A percentile compares a stretch with the other conserved stretches of the same genome.
phyloP scores from a whole-genome alignment of 2,113 vertebrate genomes.

The Xiphorhynchus elegans region DNA sequence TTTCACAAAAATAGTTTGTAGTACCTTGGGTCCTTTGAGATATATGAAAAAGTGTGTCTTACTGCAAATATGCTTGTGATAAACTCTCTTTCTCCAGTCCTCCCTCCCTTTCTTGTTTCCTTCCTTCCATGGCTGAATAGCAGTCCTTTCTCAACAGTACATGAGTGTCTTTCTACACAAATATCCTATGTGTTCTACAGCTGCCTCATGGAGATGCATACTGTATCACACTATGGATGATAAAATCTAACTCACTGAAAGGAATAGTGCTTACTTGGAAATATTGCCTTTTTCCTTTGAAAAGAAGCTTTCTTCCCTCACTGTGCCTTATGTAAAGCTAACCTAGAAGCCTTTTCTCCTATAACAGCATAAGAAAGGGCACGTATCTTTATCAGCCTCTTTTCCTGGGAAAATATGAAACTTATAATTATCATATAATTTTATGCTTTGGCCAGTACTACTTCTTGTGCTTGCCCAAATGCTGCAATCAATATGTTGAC shows the following conservation, averaged over 20 bases:
- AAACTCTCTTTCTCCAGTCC: not conserved
- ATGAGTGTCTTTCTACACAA: not conserved
- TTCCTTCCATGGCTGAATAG: not conserved
- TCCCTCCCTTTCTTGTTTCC: not conserved
- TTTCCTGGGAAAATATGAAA: not conserved
- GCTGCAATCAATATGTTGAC: not conserved
- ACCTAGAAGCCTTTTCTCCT: not conserved
- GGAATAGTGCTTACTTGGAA: not conserved
- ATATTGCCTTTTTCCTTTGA: not conserved
- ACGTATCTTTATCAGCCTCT: not conserved
- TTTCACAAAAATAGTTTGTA: not conserved
- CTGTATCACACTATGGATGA: not conserved
- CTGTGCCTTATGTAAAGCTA: not conserved
- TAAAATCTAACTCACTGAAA: not conserved
- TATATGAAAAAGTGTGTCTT: not conserved
- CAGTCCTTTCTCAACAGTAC: not conserved
- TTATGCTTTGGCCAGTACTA: not conserved
- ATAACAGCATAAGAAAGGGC: not conserved
- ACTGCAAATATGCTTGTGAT: not conserved
- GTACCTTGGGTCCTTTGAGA: not conserved
- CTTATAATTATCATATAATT: not conserved
- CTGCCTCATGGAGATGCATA: not conserved
- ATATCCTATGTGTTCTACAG: not conserved
- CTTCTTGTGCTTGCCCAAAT: not conserved
- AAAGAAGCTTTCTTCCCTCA: not conserved